Base-by-base conservation (phyloP, 1,140 invertebrate genomes). In the Drosophila pruinosa region DNA sequence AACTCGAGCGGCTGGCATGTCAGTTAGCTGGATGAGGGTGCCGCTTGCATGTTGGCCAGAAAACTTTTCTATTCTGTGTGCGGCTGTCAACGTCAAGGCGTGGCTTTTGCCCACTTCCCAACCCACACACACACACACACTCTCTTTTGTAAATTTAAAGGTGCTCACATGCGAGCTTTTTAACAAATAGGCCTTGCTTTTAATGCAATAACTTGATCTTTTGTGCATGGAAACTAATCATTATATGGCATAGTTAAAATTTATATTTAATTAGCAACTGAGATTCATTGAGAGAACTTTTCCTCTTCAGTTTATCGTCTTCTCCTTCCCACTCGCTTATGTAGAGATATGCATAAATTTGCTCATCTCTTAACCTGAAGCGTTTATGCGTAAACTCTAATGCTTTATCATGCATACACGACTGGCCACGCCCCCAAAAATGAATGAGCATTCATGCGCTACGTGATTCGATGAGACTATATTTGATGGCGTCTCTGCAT, bases 41-140 rank as follows among this genome's bases (percentile, higher is more conserved):
- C 41, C 52, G 56, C 34, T 69, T 73, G 71, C 71, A 72, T 72
- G 69, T 72, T 53, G 69, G n/a, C 64, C 43, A 28, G 17, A 59
- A 83, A 85, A 78, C 78, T 83, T 83, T 76, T 73, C 67, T 58
- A 69, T 43, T 43, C 57, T 57, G 24, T 67, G 63, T 64, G 61
- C 21, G 72, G 54, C 80, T 76, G 80, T 83, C 80, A 85, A 86
- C 80, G 80, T 83, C 80, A 86, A 76, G 72, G 31, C 64, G 65
- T 70, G 69, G 73, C 73, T 26, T 36, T 39, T 34, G 28, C 62
- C 36, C 4, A 34, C 38, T 15, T 10, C 8, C 7, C 45, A 47
- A 14, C 31, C 24, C 24, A n/a, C n/a, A n/a, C n/a, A n/a, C n/a
- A n/a, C n/a, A n/a, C n/a, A n/a, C n/a, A n/a, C n/a, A n/a, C n/a